Evolutionary conservation across 2,888 invertebrate genomes (phyloP).

Genomic region (Drosophila kuntzei): DNA sequence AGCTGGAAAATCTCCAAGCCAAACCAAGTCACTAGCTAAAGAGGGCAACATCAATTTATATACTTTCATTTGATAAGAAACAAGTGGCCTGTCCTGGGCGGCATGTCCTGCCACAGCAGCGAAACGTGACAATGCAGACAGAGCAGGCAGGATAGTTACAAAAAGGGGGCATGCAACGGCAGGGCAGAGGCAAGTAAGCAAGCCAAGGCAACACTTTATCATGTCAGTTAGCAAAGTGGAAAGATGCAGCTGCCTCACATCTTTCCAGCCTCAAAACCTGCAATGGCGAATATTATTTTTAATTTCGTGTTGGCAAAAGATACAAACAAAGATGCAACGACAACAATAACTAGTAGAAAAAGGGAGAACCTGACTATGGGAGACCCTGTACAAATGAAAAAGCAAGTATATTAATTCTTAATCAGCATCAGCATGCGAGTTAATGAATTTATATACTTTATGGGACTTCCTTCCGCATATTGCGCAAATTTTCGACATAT

Average conservation of each 20-base stretch:
- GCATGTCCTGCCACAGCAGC: conserved; percentile 35
- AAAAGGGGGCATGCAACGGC: background rate
- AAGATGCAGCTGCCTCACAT: conserved; percentile 33
- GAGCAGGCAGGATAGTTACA: conserved; percentile 8
- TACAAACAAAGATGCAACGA: background rate
- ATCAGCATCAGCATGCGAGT: too few species aligned
- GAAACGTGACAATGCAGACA: conserved; percentile 74
- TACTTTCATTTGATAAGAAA: conserved; percentile 74
- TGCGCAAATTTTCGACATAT: too few species aligned
- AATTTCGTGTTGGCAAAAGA: conserved; percentile 48
- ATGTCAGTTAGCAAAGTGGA: conserved; percentile 74
- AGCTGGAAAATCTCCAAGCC: conserved; percentile 44
- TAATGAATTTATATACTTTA: too few species aligned
- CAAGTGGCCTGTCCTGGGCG: conserved; percentile 62
- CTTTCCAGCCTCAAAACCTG: conserved; percentile 14
- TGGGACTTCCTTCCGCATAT: too few species aligned
- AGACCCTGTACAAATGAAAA: too few species aligned
- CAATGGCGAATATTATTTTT: conserved; percentile 58
- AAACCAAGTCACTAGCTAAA: conserved; percentile 12
- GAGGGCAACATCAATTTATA: conserved; percentile 60
- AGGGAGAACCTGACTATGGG: background rate
- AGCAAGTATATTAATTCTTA: too few species aligned
- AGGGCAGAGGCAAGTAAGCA: conserved; percentile 36
- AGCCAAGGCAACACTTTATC: conserved; percentile 78
- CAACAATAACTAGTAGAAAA: conserved; percentile 5